phyloP scores from a whole-genome alignment of 2,113 vertebrate species.

The Narcine bancroftii region DNA sequence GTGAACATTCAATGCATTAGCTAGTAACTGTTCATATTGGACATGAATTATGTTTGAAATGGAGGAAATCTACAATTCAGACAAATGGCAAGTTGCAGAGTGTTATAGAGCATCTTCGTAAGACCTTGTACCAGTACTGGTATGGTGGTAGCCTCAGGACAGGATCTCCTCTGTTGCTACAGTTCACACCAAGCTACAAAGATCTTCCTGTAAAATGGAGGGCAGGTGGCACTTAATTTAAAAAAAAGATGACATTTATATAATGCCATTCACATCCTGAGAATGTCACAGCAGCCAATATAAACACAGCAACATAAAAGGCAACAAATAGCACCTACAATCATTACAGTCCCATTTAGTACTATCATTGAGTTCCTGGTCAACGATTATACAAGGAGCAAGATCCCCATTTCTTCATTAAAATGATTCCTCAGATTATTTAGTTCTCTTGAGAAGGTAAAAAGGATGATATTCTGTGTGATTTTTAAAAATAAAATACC shows the following conservation, averaged over 20 bases:
- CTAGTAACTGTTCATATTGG: neutral
- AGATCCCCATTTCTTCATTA: no score
- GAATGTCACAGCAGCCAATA: no score
- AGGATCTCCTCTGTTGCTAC: neutral
- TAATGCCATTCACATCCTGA: no score
- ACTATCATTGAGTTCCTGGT: neutral
- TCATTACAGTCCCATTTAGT: neutral
- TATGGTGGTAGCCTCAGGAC: neutral
- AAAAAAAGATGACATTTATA: no score
- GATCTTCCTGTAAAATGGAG: neutral
- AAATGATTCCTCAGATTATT: no score
- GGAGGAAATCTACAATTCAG: neutral
- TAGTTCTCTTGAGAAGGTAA: neutral
- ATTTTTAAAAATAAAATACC: neutral
- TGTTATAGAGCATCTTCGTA: neutral
- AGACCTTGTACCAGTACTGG: neutral
- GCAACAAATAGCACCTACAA: neutral
- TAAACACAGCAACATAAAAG: no score
- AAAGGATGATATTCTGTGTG: neutral
- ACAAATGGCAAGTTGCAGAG: neutral
- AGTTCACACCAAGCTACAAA: neutral
- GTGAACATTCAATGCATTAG: no score
- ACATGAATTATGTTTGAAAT: neutral
- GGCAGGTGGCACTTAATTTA: neutral
- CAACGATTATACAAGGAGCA: no score